Base-by-base conservation (phyloP, 2,797 vertebrate genomes). In the Scyliorhinus canicula region DNA sequence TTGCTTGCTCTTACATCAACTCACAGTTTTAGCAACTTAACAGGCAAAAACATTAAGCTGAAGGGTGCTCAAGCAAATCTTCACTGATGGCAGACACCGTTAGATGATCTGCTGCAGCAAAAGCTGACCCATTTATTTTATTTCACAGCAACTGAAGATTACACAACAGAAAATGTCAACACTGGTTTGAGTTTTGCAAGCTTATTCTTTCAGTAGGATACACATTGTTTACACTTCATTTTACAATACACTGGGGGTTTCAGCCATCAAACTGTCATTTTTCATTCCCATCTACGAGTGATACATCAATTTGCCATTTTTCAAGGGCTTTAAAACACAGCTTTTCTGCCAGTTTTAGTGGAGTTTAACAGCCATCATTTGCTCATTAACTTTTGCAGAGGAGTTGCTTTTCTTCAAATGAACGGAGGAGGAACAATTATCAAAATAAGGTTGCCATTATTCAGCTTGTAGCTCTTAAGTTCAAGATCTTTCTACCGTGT, bases 221-320 rank as follows among this genome's bases (percentile, higher is more conserved):
- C 28, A 35, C 67, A 94, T 50, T 74, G 93, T 65, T 71, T 74
- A 71, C 31, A 74, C 93, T 93, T 47, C 67, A 94, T 69, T 94
- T 71, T 94, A 31, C 67, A 94, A 94, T 71, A 74, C 67, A 94
- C 44, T 94, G 67, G 67, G 28, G 28, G 50, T 52, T 52, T 71
- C 93, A 69, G 24, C 40, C 93, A 69, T 50, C 93, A 94, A 94
- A 94, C 47, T 74, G 93, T 94, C 93, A 94, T 31, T 74, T 94
- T 50, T 94, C 67, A 74, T 74, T 94, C 28, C 19, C 40, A 50
- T 71, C 14, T 52, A 47, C 44, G 69, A 44, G 63, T 26, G 57
- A 91, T 91, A 44, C 57, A 91, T 65, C 88, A 91, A 91, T 52
- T 94, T 94, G 65, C 74, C 63, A 93, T 35, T 14, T 71, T 94